Percentiles rank a stretch among this genome's conserved stretches.
These are phyloP conservation scores for Rissa tridactyla DNA, from an alignment of 2,113 vertebrate species.

Conservation along the genomic window DNA sequence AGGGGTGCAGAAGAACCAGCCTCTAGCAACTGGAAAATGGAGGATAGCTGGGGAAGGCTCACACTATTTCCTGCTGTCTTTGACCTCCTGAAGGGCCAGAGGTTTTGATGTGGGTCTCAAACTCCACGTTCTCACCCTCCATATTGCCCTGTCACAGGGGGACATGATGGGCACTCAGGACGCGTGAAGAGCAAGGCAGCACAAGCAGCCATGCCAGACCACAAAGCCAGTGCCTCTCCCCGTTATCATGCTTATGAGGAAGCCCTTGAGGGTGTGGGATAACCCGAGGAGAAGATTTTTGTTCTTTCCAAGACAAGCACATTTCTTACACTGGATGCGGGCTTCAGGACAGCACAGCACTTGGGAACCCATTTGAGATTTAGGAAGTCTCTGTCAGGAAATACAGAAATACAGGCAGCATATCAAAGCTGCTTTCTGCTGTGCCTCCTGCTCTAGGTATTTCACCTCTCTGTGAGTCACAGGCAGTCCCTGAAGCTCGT, in stretches of 20 bases:
- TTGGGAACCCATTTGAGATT: neutral
- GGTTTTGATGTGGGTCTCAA: neutral
- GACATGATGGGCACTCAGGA: neutral
- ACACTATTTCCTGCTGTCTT: neutral
- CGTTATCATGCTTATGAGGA: fast-evolving
- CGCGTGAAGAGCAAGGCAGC: fast-evolving
- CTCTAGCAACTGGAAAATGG: neutral
- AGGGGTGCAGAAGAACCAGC: neutral
- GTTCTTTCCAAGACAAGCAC: neutral
- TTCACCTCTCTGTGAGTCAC: neutral
- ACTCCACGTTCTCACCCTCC: fast-evolving
- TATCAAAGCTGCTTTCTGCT: neutral
- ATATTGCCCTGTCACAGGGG: fast-evolving
- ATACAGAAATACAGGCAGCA: neutral
- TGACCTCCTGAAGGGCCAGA: neutral
- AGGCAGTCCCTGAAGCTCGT: neutral
- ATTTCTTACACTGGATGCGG: neutral
- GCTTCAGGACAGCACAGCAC: neutral
- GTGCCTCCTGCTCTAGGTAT: neutral
- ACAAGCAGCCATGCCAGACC: fast-evolving
- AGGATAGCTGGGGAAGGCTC: neutral
- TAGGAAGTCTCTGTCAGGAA: neutral
- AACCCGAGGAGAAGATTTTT: neutral
- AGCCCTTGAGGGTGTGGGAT: neutral
- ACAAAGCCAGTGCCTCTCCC: neutral